Conservation (phyloP, 2,888 invertebrate genomes). For the Alsophila aescularia region DNA sequence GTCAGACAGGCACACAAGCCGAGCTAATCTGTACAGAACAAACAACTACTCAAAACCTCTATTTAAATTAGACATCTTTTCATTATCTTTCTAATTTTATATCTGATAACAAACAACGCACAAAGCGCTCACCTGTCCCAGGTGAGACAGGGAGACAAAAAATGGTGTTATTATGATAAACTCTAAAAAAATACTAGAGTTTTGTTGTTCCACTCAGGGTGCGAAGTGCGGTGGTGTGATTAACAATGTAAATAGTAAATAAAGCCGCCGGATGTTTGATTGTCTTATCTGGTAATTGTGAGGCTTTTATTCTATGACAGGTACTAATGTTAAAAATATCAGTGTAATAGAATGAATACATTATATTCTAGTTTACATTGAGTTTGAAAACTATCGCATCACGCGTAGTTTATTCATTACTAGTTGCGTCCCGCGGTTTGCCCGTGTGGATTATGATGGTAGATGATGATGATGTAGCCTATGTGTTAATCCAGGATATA, state of each 20-base stretch:
- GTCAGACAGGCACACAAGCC: constrained; percentile 15
- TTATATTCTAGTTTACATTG: too few species aligned
- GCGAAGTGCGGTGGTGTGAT: constrained; percentile 45
- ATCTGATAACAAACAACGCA: constrained; percentile 57
- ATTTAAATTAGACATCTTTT: constrained; percentile 55
- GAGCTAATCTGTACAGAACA: constrained; percentile 31
- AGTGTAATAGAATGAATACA: too few species aligned
- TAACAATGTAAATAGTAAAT: constrained; percentile 43
- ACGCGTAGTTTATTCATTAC: too few species aligned
- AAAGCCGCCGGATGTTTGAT: constrained; percentile 54
- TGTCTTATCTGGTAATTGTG: constrained; percentile 43
- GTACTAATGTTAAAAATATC: too few species aligned
- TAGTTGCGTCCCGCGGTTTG: too few species aligned
- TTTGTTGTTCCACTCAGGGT: constrained; percentile 17
- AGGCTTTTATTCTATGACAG: constrained; percentile 22
- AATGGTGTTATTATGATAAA: constrained; percentile 17
- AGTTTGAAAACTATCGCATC: too few species aligned
- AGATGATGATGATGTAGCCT: too few species aligned
- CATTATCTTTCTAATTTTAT: constrained; percentile 63
- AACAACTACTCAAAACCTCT: constrained; percentile 44
- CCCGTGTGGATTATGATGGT: too few species aligned
- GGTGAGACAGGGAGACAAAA: constrained; percentile 23
- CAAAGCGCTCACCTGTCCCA: constrained; percentile 55
- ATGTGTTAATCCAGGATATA: too few species aligned
- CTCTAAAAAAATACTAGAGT: neutral